Evolutionary conservation across 2,113 vertebrate species (phyloP).

Genomic region (Rhabdornis inornatus): DNA sequence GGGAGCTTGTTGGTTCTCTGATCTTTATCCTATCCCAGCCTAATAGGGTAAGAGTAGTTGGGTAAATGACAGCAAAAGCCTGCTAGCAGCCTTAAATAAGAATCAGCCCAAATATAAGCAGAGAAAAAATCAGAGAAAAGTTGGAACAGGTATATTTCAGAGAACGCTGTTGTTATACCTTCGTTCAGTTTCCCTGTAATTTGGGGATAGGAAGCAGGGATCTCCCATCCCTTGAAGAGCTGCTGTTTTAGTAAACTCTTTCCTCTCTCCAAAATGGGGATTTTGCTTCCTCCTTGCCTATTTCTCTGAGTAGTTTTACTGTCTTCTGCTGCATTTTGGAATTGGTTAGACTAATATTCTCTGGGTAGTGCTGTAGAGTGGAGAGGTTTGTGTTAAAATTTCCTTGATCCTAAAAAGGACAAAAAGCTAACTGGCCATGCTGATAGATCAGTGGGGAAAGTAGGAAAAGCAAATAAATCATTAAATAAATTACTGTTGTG

Average conservation of each 20-base stretch:
- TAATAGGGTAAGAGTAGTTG: background rate
- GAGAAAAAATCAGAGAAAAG: background rate
- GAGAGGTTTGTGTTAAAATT: background rate
- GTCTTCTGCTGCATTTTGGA: background rate
- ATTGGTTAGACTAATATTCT: background rate
- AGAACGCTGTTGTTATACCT: background rate
- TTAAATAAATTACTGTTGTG: background rate
- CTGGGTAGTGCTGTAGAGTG: background rate
- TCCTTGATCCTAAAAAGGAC: background rate
- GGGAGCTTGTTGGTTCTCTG: background rate
- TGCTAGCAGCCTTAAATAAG: background rate
- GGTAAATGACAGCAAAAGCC: background rate
- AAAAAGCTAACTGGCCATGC: background rate
- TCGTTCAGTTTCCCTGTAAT: background rate
- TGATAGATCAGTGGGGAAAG: background rate
- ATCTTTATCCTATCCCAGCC: background rate
- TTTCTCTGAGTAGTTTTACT: background rate
- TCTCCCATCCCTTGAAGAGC: background rate
- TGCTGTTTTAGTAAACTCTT: background rate
- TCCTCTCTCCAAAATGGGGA: background rate
- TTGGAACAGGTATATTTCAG: background rate
- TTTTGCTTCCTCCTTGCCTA: background rate
- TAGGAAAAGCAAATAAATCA: background rate
- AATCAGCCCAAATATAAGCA: background rate
- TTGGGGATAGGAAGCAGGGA: background rate